Percentiles rank a stretch among this genome's conserved stretches.
Conservation (phyloP, 2,797 vertebrate genomes). For the Myripristis jacobus region DNA sequence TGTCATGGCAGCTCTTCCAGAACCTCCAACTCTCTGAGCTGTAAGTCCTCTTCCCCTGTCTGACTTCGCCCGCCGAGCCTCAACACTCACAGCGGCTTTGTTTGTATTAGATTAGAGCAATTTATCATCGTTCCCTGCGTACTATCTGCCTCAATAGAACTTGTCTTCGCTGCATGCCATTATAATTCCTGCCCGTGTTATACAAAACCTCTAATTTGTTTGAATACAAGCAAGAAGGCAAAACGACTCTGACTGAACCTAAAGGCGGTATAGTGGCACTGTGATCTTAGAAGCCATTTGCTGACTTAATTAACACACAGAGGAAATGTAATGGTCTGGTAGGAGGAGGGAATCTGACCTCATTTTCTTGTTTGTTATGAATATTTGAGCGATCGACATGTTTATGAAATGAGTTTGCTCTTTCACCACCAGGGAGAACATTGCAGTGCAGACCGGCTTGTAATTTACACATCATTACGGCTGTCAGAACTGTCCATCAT, state of each 20-base stretch:
- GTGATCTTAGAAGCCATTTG: constrained; percentile 73
- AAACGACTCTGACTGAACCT: constrained; percentile 57
- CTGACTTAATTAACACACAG: constrained; percentile 79
- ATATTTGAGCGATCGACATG: constrained; percentile 81
- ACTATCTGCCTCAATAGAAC: constrained; percentile 62
- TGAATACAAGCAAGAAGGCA: constrained; percentile 33
- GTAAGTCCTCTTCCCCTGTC: constrained; percentile 86
- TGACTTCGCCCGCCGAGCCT: constrained; percentile 4
- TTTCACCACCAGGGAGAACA: constrained; percentile 68
- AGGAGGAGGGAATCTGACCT: constrained; percentile 66
- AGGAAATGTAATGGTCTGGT: constrained; percentile 70
- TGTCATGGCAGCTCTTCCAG: constrained; percentile 99
- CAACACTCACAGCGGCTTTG: constrained; percentile 58
- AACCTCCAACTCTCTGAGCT: constrained; percentile 95
- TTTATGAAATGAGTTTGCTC: constrained; percentile 78
- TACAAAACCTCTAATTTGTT: constrained; percentile 70
- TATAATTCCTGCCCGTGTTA: constrained; percentile 70
- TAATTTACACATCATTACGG: constrained; percentile 73
- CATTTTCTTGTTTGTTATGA: constrained; percentile 81
- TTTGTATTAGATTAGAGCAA: constrained; percentile 70
- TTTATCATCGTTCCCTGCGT: constrained; percentile 64
- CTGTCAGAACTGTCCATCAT: constrained; percentile 68
- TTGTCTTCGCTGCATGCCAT: constrained; percentile 47
- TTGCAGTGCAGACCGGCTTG: constrained; percentile 48
- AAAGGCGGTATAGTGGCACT: constrained; percentile 51